Evolutionary conservation across 2,888 invertebrate species (phyloP).

Genomic region (Ophion ventricosus): DNA sequence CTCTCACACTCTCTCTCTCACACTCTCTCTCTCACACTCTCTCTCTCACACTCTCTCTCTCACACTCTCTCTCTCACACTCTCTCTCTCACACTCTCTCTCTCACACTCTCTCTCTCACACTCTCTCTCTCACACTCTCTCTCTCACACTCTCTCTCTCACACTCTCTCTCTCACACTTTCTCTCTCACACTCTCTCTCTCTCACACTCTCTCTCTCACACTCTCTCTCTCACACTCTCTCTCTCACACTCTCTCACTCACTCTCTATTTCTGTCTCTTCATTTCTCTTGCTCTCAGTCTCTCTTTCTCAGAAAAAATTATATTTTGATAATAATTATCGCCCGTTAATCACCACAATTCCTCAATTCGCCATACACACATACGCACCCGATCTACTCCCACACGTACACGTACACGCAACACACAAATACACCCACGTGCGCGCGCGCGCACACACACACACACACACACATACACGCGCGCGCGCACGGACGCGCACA

Average conservation of each 20-base stretch:
- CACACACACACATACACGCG: slow-evolving; percentile 3
- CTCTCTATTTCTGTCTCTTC: slow-evolving; percentile 6
- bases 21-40: neutral
- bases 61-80: slow-evolving; percentile 65
- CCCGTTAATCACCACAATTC: slow-evolving; percentile 58
- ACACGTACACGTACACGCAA: neutral
- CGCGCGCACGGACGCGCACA: neutral
- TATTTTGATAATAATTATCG: slow-evolving; percentile 72
- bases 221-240: slow-evolving; percentile 32
- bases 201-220: too few species aligned
- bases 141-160: slow-evolving; percentile 60
- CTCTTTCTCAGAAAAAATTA: slow-evolving; percentile 63
- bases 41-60: slow-evolving; percentile 62
- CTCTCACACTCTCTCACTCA: slow-evolving; percentile 61
- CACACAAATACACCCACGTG: neutral
- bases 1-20: slow-evolving; percentile 60
- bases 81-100: slow-evolving; percentile 33
- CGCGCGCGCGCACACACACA: neutral
- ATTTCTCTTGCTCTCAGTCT: slow-evolving; percentile 45
- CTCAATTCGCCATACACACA: slow-evolving; percentile 38
- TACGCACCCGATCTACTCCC: neutral
- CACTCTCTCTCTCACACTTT: neutral
- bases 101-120: slow-evolving; percentile 31
- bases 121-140: slow-evolving; percentile 64
- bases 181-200: slow-evolving; percentile 59